Base-by-base conservation (phyloP, 2,113 vertebrate species). In the Meriones unguiculatus region DNA sequence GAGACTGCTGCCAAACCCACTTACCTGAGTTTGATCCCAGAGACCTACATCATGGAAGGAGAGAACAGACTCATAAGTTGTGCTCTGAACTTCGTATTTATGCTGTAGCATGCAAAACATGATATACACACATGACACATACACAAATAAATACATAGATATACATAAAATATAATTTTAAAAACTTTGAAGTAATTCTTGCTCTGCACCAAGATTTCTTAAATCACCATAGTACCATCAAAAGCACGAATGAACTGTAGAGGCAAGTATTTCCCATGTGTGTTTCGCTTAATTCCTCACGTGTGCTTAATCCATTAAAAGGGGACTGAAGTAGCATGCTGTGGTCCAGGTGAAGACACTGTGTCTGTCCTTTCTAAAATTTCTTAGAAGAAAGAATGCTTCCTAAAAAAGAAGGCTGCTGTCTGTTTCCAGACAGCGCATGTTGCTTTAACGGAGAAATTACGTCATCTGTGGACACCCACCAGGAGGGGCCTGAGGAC, bases 181-280 rank as follows among this genome's bases (percentile, higher is more conserved):
- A 30, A 67, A 67, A 7, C 10, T 35, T 87, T 35, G 52, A 87
- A 78, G 24, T 11, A 77, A 50, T 50, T 38, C 62, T 81, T 87
- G 15, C 50, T 64, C 52, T 92, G 93, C 50, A 87, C 62, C 35
- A 91, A 80, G 54, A 72, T 70, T 96, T 24, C 25, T 94, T 93
- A 94, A 97, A 91, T 89, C 89, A 70, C 62, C 22, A 5, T 72
- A 89, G 13, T 64, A 22, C 17, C n/a, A 95, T 87, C 11, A 64
- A 97, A 96, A 97, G 67, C 84, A 95, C 94, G 32, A 84, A 87
- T 86, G 87, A 77, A 52, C 78, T 52, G 54, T 15, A 90, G 25
- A 96, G 38, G 64, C 76, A 96, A 95, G 87, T 78, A 85, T 59
- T 92, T 67, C 30, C 80, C 87, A 90, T 62, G 20, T 9, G 15